A percentile compares a stretch with the other conserved stretches of the same genome.
Evolutionary conservation across 92 coral and sea anemone species (phyloP).

Genomic region (Micromussa lordhowensis): DNA sequence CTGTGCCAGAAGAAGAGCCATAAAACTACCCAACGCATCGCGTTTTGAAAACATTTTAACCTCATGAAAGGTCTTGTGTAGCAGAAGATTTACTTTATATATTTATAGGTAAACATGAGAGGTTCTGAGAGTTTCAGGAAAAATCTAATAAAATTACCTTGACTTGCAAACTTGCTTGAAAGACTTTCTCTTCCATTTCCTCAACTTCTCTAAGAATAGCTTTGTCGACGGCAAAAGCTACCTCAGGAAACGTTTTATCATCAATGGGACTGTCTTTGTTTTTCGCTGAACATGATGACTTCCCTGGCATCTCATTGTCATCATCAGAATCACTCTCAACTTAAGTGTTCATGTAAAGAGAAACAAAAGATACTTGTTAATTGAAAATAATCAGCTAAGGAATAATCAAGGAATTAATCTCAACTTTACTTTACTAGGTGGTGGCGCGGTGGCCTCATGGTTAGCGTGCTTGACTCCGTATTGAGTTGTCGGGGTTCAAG

Average conservation of each 20-base stretch:
- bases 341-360: not conserved
- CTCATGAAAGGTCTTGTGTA: too few species aligned
- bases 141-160: conserved; percentile 62
- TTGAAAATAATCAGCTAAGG: too few species aligned
- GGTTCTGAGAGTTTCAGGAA: not conserved
- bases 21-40: too few species aligned
- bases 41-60: too few species aligned
- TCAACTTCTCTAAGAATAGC: conserved; percentile 87
- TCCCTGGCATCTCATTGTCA: conserved; percentile 69
- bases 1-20: too few species aligned
- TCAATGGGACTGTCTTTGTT: conserved; percentile 31
- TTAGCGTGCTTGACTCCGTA: too few species aligned
- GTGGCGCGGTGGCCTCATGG: too few species aligned
- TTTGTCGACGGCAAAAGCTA: conserved; percentile 91
- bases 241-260: conserved; percentile 84
- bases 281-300: conserved; percentile 29
- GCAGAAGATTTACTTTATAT: too few species aligned
- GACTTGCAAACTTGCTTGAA: conserved; percentile 95
- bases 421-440: too few species aligned
- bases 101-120: not conserved
- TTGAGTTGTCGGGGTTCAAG: too few species aligned
- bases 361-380: not conserved
- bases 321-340: conserved; percentile 67
- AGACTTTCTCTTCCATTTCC: conserved; percentile 97
- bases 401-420: too few species aligned